These are phyloP conservation scores for Subacronicta megacephala DNA, from an alignment of 2,888 invertebrate genomes.

Conservation along the genomic window DNA sequence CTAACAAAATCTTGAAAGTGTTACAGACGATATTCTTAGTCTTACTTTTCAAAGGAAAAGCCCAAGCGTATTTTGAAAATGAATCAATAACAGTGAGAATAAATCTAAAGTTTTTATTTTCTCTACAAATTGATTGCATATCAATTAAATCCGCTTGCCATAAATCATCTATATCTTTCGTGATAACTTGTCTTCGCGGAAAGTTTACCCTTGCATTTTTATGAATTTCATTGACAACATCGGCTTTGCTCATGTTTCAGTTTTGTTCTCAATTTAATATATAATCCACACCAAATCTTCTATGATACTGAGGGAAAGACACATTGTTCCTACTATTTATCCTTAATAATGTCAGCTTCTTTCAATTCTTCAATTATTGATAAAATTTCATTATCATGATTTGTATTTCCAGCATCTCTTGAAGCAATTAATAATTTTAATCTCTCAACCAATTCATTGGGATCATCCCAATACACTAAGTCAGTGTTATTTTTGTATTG, in stretches of 20 bases:
- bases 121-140: too few relatives aligned
- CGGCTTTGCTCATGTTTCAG: constrained; percentile 21
- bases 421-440: constrained; percentile 15
- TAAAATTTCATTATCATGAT: constrained; percentile 13
- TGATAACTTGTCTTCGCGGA: too few relatives aligned
- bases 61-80: too few relatives aligned
- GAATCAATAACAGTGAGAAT: too few relatives aligned
- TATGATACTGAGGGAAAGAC: constrained; percentile 4
- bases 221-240: constrained; percentile 16
- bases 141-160: too few relatives aligned
- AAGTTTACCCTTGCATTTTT: constrained; percentile 24
- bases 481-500: constrained; percentile 26
- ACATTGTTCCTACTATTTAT: constrained; percentile 7
- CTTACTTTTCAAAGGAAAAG: neutral
- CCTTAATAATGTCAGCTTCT: constrained; percentile 20
- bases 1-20: neutral
- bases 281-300: too few relatives aligned
- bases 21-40: neutral
- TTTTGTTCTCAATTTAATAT: too few relatives aligned
- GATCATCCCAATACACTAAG: constrained; percentile 53
- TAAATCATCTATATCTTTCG: constrained; percentile 1
- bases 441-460: constrained; percentile 49
- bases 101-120: too few relatives aligned
- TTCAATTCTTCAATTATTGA: constrained; percentile 23
- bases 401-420: constrained; percentile 8